Base-by-base conservation (phyloP, 1,140 invertebrate species). In the Adoxophyes honmai region DNA sequence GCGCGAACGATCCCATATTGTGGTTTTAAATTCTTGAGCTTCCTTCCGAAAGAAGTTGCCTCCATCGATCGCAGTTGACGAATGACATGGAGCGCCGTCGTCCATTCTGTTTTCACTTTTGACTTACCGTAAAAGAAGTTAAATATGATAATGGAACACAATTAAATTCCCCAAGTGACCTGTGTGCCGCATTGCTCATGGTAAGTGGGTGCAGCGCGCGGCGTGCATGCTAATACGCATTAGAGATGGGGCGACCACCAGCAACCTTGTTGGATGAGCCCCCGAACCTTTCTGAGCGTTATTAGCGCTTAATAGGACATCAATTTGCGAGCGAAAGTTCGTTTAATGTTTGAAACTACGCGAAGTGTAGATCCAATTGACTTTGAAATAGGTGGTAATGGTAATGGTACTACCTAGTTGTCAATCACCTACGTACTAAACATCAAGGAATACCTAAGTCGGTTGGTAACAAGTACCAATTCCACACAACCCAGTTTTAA, bases 141-240 rank as follows among this genome's bases (percentile, higher is more conserved):
- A 81, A 85, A 88, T 88, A 88, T 88, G 85, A 88, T 88, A 88
- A 88, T 88, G 76, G 81, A 79, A 81, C 79, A 86, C 85, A 88
- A 88, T 88, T 86, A 88, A 86, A 88, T 88, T 88, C 86, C 84
- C 76, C 57, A 61, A 80, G 83, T 81, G 86, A 81, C 81, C 81
- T 65, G 73, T 78, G 86, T 81, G 81, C 82, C 83, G 83, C 83
- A 85, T 86, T 76, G 83, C 79, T 81, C 82, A 88, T 86, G 65
- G 75, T 81, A 86, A 86, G 86, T 86, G 81, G 82, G 81, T 64
- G 68, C 66, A 62, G 57, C 60, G 53, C 65, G 69, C 54, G 64
- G 51, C 38, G 10, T 70, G 81, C 73, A 84, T 88, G 77, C 79
- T 86, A 86, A 88, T 82, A 59, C 28, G 38, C 59, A 51, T 62